These are phyloP conservation scores for Oncorhynchus masou DNA, from an alignment of 2,113 vertebrate genomes.

Conservation along the genomic window DNA sequence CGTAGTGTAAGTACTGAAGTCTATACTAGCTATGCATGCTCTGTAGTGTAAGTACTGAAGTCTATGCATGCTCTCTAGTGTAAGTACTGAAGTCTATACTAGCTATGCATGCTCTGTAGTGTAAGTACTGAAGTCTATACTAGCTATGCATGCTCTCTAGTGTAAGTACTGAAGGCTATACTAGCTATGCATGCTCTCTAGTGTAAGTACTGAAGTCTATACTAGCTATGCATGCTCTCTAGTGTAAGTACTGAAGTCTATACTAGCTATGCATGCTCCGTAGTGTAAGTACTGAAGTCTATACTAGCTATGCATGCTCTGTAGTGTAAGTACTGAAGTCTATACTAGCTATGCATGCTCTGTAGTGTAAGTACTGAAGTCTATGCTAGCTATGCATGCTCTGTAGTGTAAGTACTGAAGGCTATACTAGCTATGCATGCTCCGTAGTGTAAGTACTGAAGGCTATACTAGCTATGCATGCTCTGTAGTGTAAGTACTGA, in stretches of 20 bases:
- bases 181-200: not conserved
- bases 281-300: not conserved
- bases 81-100: slow-evolving; percentile 73
- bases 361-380: not conserved
- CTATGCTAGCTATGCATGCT: not conserved
- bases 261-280: not conserved
- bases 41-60: not conserved
- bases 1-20: not conserved
- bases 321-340: not conserved
- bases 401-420: not conserved
- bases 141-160: not conserved
- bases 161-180: not conserved
- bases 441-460: not conserved
- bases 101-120: not conserved
- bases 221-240: not conserved
- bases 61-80: slow-evolving; percentile 93
- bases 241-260: not conserved
- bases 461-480: not conserved
- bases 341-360: not conserved
- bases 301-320: not conserved
- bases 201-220: not conserved
- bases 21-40: not conserved
- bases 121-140: not conserved
- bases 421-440: not conserved
- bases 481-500: not conserved